phyloP scores from a whole-genome alignment of 2,113 vertebrate genomes.

The Callocephalon fimbriatum region DNA sequence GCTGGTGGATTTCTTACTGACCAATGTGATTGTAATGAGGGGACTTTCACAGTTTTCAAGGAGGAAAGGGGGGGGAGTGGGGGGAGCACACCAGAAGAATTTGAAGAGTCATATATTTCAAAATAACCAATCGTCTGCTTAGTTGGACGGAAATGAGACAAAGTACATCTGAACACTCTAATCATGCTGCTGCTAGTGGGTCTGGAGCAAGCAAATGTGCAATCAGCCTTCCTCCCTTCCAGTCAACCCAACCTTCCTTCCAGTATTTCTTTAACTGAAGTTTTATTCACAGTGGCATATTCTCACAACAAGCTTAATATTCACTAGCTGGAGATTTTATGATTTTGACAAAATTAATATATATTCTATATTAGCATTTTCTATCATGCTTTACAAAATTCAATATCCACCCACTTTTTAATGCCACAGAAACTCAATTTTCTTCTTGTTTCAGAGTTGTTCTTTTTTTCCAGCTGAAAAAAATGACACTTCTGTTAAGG shows the following conservation, averaged over 20 bases:
- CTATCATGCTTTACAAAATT: neutral
- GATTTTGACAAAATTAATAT: neutral
- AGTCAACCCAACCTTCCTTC: neutral
- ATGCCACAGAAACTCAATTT: neutral
- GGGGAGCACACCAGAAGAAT: neutral
- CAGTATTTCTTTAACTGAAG: neutral
- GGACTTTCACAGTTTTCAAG: neutral
- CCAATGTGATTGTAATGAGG: neutral
- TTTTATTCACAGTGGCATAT: neutral
- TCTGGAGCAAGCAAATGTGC: neutral
- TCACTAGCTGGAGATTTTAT: neutral
- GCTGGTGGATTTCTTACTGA: neutral
- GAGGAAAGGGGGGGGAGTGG: neutral
- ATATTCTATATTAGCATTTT: neutral
- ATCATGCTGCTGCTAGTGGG: neutral
- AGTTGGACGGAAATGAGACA: neutral
- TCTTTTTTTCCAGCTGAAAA: neutral
- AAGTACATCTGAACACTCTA: neutral
- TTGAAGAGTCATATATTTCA: neutral
- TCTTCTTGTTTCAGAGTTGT: neutral
- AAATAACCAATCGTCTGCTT: neutral
- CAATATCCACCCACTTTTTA: neutral
- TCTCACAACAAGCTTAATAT: neutral
- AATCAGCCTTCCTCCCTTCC: neutral
- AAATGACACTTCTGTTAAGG: neutral